Percentiles rank a stretch among this genome's conserved stretches.
phyloP scores from a whole-genome alignment of 2,888 invertebrate species.

The Platycheirus rosarum region DNA sequence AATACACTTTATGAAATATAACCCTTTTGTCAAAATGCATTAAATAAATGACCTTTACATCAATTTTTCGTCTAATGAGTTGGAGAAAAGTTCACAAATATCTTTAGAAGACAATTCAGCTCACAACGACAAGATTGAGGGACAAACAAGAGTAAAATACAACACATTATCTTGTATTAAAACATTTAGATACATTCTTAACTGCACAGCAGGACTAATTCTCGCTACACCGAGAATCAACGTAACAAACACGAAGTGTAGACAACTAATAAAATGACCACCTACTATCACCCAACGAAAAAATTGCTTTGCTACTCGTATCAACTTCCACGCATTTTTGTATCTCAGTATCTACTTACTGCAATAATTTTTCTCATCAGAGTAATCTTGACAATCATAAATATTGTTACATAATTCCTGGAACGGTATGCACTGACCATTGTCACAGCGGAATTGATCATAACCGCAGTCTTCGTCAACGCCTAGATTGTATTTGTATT shows the following conservation, averaged over 20 bases:
- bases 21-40: too few species aligned
- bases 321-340: constrained; percentile 30
- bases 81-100: too few species aligned
- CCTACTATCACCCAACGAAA: constrained; percentile 23
- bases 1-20: too few species aligned
- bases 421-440: constrained; percentile 85
- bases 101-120: too few species aligned
- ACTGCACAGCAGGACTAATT: constrained; percentile 40
- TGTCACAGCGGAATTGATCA: constrained; percentile 87
- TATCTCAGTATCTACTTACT: constrained; percentile 84
- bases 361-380: constrained; percentile 91
- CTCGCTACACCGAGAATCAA: constrained; percentile 6
- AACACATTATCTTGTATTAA: too few species aligned
- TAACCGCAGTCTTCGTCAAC: constrained; percentile 80
- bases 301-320: constrained; percentile 26
- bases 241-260: constrained; percentile 9
- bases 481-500: constrained; percentile 70
- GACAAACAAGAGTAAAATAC: too few species aligned
- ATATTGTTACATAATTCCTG: constrained; percentile 86
- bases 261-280: constrained; percentile 22
- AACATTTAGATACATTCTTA: not conserved
- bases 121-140: too few species aligned
- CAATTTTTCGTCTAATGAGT: too few species aligned
- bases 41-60: too few species aligned
- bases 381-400: constrained; percentile 88